Conservation (phyloP, 2,113 vertebrate species). For the Ploceus nigricollis region DNA sequence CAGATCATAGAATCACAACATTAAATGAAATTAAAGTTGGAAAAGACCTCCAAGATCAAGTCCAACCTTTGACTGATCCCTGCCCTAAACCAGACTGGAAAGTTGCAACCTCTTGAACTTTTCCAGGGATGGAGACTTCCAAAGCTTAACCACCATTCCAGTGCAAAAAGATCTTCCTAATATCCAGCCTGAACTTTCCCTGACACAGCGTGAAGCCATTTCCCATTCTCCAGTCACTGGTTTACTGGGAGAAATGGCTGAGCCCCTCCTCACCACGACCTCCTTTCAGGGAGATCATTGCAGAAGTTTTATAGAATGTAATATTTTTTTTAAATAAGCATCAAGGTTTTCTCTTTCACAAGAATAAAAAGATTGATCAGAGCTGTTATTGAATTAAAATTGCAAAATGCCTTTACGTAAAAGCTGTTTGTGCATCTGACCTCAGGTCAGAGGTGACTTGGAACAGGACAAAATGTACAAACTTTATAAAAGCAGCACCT, state of each 20-base stretch:
- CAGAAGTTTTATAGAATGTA: background rate
- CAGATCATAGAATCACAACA: background rate
- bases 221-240: background rate
- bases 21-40: background rate
- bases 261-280: fast-evolving
- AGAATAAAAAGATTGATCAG: background rate
- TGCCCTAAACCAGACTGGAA: background rate
- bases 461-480: fast-evolving
- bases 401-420: background rate
- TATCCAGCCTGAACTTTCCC: background rate
- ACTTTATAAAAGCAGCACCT: background rate
- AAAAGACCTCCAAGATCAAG: background rate
- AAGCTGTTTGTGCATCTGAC: background rate
- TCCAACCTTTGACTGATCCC: background rate
- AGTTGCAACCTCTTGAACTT: too few species aligned
- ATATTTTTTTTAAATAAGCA: background rate
- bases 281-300: background rate
- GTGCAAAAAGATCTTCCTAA: background rate
- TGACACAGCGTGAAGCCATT: background rate
- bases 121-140: background rate
- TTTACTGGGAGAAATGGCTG: background rate
- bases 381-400: background rate
- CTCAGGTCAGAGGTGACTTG: fast-evolving
- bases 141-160: background rate
- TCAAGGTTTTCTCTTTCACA: background rate